Conservation (phyloP, 2,888 invertebrate species). For the Zygothrica quintamaculata region DNA sequence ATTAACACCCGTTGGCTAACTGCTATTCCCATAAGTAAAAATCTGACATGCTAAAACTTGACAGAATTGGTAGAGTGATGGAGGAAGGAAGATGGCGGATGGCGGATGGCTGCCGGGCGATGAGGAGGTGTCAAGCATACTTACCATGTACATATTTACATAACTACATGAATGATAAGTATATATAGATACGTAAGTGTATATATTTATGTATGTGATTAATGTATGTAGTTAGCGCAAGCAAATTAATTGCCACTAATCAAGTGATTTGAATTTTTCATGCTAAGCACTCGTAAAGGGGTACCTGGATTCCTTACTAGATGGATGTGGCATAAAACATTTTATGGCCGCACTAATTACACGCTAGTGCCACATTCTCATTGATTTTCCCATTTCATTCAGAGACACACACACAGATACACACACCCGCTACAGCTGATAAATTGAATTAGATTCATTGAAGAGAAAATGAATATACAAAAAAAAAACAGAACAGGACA, state of each 20-base stretch:
- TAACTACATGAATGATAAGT: not conserved
- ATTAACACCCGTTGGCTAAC: constrained; percentile 66
- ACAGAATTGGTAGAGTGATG: not conserved
- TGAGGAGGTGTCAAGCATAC: not conserved
- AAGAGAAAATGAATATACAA: not conserved
- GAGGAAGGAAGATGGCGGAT: no score
- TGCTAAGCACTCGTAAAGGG: constrained; percentile 49
- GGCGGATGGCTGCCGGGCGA: no score
- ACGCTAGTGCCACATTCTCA: constrained; percentile 49
- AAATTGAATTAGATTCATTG: constrained; percentile 34
- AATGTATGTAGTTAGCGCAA: constrained; percentile 32
- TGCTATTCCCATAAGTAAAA: constrained; percentile 54
- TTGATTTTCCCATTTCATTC: constrained; percentile 39
- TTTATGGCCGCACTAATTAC: constrained; percentile 65
- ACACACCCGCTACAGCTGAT: constrained; percentile 32
- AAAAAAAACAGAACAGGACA: no score
- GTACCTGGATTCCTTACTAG: constrained; percentile 30
- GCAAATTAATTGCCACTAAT: constrained; percentile 69
- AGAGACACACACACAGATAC: constrained; percentile 8
- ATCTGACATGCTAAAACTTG: constrained; percentile 13
- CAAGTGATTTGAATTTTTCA: constrained; percentile 73
- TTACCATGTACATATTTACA: no score
- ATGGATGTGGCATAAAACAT: constrained; percentile 51
- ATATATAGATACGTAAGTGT: constrained; percentile 1
- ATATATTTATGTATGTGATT: constrained; percentile 36